Conservation (phyloP, 2,113 vertebrate genomes). For the Dicerorhinus sumatrensis region DNA sequence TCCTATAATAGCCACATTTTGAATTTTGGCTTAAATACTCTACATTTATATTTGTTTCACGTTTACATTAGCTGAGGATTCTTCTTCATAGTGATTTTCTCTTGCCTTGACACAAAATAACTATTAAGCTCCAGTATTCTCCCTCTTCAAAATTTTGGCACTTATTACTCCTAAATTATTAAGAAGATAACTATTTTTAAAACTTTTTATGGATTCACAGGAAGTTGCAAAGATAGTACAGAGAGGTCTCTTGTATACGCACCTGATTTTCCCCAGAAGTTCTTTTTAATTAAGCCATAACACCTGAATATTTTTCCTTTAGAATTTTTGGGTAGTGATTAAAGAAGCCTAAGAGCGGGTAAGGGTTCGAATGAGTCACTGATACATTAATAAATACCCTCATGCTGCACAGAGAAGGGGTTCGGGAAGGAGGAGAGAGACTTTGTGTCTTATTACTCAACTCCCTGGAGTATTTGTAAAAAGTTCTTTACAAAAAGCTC, state of each 20-base stretch:
- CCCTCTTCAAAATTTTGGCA: background rate
- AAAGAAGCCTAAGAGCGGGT: conserved; percentile 1
- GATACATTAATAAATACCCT: background rate
- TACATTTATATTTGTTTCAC: background rate
- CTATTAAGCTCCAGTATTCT: background rate
- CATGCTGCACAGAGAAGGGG: background rate
- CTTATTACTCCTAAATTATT: background rate
- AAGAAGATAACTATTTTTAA: background rate
- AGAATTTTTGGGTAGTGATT: conserved; percentile 33
- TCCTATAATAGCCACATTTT: background rate
- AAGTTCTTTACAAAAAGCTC: background rate
- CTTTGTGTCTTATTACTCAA: background rate
- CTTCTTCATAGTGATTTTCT: conserved; percentile 2
- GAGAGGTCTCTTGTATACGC: background rate
- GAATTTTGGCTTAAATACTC: background rate
- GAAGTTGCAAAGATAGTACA: background rate
- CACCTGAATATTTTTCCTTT: background rate
- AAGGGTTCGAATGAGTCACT: background rate
- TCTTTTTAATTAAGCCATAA: background rate
- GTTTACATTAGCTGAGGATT: conserved; percentile 2
- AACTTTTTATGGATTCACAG: background rate
- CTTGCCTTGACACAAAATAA: conserved; percentile 21
- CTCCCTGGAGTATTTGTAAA: background rate
- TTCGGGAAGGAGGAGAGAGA: background rate
- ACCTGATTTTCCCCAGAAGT: background rate